Evolutionary conservation across 1,140 invertebrate genomes (phyloP).

Genomic region (Solenopsis invicta): DNA sequence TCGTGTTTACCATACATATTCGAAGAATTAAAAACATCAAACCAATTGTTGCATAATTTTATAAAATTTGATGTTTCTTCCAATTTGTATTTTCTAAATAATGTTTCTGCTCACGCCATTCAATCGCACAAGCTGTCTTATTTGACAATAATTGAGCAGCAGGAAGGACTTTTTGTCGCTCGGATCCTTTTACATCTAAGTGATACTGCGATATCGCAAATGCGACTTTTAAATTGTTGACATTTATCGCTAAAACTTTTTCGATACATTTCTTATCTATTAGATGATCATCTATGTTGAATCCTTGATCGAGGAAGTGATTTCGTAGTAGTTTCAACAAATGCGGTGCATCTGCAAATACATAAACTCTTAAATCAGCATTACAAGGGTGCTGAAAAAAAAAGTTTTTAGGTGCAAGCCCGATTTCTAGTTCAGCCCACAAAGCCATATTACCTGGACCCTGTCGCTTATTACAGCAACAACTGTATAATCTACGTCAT

Average conservation of each 20-base stretch:
- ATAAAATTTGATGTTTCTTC: neutral
- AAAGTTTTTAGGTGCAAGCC: neutral
- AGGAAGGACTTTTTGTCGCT: neutral
- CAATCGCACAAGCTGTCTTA: neutral
- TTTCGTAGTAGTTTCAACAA: neutral
- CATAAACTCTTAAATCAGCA: neutral
- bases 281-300: neutral
- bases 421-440: neutral
- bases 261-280: neutral
- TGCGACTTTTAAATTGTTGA: neutral
- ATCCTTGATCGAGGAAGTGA: neutral
- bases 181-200: neutral
- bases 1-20: constrained; percentile 1
- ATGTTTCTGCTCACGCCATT: neutral
- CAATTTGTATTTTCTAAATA: neutral
- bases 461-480: no score
- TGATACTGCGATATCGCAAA: no score
- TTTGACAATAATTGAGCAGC: no score
- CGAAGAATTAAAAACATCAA: neutral
- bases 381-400: neutral
- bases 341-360: constrained; percentile 13
- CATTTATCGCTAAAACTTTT: neutral
- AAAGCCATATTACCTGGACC: neutral
- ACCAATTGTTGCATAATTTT: constrained; percentile 1
- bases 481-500: no score